Evolutionary conservation across 2,113 vertebrate genomes (phyloP).

Genomic region (Crypturellus undulatus): DNA sequence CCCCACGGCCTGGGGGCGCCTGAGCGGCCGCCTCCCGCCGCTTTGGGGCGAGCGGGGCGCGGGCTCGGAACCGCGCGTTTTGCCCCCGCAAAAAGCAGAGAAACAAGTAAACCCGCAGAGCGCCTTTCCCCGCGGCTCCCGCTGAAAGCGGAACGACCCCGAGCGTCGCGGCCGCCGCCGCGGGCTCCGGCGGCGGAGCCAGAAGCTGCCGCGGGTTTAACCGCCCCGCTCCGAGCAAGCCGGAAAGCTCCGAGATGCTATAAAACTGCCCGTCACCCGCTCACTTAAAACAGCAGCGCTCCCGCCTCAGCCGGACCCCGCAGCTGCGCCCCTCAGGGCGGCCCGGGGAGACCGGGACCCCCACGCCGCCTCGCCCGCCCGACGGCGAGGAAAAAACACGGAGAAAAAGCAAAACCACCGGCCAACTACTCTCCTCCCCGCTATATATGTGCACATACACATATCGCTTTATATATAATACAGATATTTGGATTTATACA

Average conservation of each 20-base stretch:
- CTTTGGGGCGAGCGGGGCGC: not conserved
- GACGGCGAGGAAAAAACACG: not conserved
- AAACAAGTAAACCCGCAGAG: no score
- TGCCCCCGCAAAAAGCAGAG: not conserved
- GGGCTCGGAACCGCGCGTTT: not conserved
- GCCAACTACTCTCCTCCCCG: no score
- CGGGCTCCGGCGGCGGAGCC: slow-evolving; percentile 50
- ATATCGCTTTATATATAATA: no score
- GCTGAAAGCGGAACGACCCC: not conserved
- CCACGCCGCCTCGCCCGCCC: no score
- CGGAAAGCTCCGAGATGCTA: slow-evolving; percentile 55
- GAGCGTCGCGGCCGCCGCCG: slow-evolving; percentile 17
- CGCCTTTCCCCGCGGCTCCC: no score
- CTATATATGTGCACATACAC: no score
- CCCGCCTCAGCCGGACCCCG: not conserved
- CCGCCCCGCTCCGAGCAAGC: slow-evolving; percentile 55
- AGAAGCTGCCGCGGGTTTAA: slow-evolving; percentile 38
- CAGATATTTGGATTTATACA: no score
- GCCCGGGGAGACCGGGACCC: no score
- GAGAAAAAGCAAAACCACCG: not conserved
- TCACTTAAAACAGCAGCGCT: slow-evolving; percentile 9
- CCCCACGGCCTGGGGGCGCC: no score
- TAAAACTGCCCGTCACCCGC: slow-evolving; percentile 45
- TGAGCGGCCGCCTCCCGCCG: not conserved
- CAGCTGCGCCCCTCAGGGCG: not conserved